phyloP scores from a whole-genome alignment of 2,888 invertebrate genomes.

The Caenorhabditis wallacei region DNA sequence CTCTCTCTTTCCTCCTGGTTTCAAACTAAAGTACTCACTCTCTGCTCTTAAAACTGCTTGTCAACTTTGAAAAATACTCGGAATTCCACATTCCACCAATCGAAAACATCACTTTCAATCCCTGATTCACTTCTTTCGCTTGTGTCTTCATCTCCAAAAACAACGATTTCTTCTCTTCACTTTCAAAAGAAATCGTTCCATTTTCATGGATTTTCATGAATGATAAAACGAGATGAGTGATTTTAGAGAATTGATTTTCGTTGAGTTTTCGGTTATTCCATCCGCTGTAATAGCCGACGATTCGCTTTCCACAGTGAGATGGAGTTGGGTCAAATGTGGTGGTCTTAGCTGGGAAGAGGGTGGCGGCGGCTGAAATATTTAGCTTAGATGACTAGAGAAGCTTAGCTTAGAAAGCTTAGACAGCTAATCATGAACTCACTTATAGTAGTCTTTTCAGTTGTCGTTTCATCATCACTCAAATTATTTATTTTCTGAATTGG shows the following conservation, averaged over 20 bases:
- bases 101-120: constrained; percentile 19
- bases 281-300: constrained; percentile 21
- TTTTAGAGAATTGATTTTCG: not conserved
- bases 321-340: not conserved
- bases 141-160: constrained; percentile 24
- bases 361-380: constrained; percentile 25
- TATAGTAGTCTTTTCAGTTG: not conserved
- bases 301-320: not conserved
- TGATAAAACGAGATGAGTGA: constrained; percentile 12
- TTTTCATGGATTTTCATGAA: constrained; percentile 13
- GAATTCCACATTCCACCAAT: constrained; percentile 26
- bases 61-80: constrained; percentile 1
- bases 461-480: not conserved
- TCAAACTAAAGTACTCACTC: constrained; percentile 8
- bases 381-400: not conserved
- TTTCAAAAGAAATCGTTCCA: constrained; percentile 13
- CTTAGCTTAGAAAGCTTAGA: too few species aligned
- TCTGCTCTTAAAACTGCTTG: not conserved
- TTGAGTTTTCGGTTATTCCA: constrained; percentile 1
- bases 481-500: not conserved
- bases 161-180: constrained; percentile 2
- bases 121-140: constrained; percentile 11
- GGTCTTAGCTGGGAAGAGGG: constrained; percentile 7
- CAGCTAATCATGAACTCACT: not conserved
- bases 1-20: too few species aligned